Percentiles rank a stretch among this genome's conserved stretches.
Conservation (phyloP, 2,113 vertebrate genomes). For the Rhizomys pruinosus region DNA sequence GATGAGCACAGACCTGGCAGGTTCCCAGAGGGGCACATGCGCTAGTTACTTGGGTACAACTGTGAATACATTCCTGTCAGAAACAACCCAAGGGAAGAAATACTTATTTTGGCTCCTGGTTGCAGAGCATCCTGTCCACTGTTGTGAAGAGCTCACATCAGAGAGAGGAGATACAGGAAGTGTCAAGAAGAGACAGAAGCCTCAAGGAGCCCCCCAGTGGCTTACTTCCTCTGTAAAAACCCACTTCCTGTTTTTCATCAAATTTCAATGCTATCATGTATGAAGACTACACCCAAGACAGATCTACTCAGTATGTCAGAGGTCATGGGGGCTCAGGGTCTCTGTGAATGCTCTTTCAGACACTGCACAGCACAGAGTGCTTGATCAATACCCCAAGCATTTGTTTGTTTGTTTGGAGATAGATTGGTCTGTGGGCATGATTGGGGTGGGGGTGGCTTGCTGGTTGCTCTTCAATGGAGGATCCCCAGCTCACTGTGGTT, state of each 20-base stretch:
- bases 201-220: not conserved
- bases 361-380: not conserved
- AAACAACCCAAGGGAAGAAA: not conserved
- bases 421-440: no score
- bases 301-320: not conserved
- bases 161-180: not conserved
- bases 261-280: not conserved
- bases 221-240: not conserved
- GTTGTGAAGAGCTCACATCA: no score
- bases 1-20: fast-evolving
- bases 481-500: not conserved
- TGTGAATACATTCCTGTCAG: not conserved
- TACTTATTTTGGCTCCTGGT: not conserved
- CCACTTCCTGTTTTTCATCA: not conserved
- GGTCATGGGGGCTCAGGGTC: not conserved
- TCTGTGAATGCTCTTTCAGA: not conserved
- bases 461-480: no score
- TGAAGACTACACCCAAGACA: not conserved
- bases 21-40: no score
- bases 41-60: not conserved
- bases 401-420: no score
- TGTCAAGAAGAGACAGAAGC: not conserved
- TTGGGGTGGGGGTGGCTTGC: no score
- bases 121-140: not conserved
- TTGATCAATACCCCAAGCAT: not conserved